phyloP scores from a whole-genome alignment of 2,888 invertebrate genomes.

The Teleiodes luculella region DNA sequence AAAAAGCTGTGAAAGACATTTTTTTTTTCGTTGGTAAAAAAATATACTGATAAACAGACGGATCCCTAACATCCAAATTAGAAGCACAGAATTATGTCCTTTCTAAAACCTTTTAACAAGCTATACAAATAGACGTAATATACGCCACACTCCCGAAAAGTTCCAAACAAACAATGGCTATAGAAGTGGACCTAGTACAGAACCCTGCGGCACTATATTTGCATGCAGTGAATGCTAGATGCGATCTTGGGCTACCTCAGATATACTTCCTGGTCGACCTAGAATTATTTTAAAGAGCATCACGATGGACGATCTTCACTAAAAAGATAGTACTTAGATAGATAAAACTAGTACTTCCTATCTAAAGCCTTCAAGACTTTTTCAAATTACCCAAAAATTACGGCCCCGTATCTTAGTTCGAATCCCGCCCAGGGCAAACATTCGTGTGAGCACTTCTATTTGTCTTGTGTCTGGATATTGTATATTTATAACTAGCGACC shows the following conservation, averaged over 20 bases:
- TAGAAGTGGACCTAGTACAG: slow-evolving; percentile 26
- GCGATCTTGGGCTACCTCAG: slow-evolving; percentile 32
- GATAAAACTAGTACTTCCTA: background rate
- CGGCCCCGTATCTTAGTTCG: no score
- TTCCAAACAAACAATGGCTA: slow-evolving; percentile 2
- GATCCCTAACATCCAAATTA: no score
- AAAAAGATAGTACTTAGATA: background rate
- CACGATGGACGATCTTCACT: slow-evolving; percentile 16
- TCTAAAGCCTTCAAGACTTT: background rate
- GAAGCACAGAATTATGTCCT: no score
- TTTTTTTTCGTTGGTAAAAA: no score
- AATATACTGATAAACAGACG: no score
- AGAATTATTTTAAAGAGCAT: slow-evolving; percentile 19
- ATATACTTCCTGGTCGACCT: slow-evolving; percentile 28
- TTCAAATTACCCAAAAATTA: no score
- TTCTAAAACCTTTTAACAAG: no score
- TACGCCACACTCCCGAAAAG: background rate
- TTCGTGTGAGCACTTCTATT: no score
- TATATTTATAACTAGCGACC: no score
- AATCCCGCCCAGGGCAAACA: no score
- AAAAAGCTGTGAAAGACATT: no score
- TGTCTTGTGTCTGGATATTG: no score
- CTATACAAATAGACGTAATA: background rate
- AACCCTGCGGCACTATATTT: slow-evolving; percentile 32
- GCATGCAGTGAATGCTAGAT: slow-evolving; percentile 32